Base-by-base conservation (phyloP, 2,113 vertebrate species). In the Cheilinus undulatus region DNA sequence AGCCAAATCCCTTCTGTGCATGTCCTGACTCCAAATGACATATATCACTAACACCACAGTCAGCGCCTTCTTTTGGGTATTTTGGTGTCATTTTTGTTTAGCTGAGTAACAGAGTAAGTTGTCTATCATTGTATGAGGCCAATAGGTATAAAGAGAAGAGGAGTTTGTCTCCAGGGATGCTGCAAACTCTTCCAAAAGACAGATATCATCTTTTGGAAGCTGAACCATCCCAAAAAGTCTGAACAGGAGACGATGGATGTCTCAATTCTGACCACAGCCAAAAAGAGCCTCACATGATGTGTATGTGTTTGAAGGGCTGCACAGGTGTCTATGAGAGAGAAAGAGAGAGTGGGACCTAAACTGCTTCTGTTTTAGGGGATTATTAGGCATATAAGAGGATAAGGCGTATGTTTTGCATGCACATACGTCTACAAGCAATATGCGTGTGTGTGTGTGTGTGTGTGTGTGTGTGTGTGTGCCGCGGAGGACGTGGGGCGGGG, bases 221-320 rank as follows among this genome's bases (percentile, higher is more conserved):
- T 15, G 73, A 78, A 73, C 43, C 81, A 58, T 77, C 67, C 62
- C 83, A 84, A 88, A 85, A 89, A 86, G 67, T 71, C 64, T 11
- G 53, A 49, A 49, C 36, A 58, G 63, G 0, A 3, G 23, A 4
- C 48, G 58, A 71, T n/a, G 19, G 45, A 88, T 19, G 32, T 87
- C 81, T 88, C 78, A 80, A 85, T 88, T 91, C 78, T 71, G 75
- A 80, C 80, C 87, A 79, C 57, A 64, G 52, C 50, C 78, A 67
- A 73, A 80, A 78, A 73, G 61, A 78, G 67, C 70, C 75, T 70
- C 60, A 69, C 58, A 56, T 83, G 73, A 78, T 76, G 77, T 80
- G 78, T 76, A 66, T 50, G 53, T 51, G 32, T 73, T 46, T 66
- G 62, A 19, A 50, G 38, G 60, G 59, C 24, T 69, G 56, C 56